These are phyloP conservation scores for Dolichomitus sp. DNA, from an alignment of 2,888 invertebrate genomes.

Conservation along the genomic window DNA sequence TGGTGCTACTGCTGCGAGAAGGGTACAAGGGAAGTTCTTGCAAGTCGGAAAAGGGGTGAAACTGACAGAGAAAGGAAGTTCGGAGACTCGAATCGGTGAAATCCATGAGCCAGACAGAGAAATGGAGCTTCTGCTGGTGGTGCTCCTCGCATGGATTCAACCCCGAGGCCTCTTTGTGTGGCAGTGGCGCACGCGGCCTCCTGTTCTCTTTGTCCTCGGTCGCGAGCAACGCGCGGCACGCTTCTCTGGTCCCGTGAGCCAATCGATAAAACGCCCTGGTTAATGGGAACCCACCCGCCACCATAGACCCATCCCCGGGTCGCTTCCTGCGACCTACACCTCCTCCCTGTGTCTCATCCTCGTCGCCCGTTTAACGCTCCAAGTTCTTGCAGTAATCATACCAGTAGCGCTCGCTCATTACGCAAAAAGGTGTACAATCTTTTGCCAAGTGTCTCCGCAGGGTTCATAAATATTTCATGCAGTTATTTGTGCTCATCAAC, in stretches of 20 bases:
- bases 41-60: conserved; percentile 55
- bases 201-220: conserved; percentile 77
- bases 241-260: conserved; percentile 72
- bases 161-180: conserved; percentile 76
- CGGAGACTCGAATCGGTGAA: conserved; percentile 29
- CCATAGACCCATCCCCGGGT: conserved; percentile 63
- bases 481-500: not conserved
- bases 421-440: conserved; percentile 9
- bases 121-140: conserved; percentile 50
- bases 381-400: conserved; percentile 20
- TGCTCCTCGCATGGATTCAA: conserved; percentile 49
- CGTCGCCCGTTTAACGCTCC: conserved; percentile 27
- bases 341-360: not conserved
- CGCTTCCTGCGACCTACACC: conserved; percentile 17
- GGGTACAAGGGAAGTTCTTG: conserved; percentile 40
- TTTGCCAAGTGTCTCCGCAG: not conserved
- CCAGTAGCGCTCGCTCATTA: conserved; percentile 15
- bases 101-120: conserved; percentile 47
- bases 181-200: conserved; percentile 80
- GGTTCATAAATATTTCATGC: not conserved
- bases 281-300: conserved; percentile 73
- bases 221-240: conserved; percentile 72
- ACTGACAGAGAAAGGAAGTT: conserved; percentile 41
- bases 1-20: conserved; percentile 12
- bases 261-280: conserved; percentile 79